A percentile compares a stretch with the other conserved stretches of the same genome.
Evolutionary conservation across 2,113 vertebrate species (phyloP).

Genomic region (Tachysurus vachellii): DNA sequence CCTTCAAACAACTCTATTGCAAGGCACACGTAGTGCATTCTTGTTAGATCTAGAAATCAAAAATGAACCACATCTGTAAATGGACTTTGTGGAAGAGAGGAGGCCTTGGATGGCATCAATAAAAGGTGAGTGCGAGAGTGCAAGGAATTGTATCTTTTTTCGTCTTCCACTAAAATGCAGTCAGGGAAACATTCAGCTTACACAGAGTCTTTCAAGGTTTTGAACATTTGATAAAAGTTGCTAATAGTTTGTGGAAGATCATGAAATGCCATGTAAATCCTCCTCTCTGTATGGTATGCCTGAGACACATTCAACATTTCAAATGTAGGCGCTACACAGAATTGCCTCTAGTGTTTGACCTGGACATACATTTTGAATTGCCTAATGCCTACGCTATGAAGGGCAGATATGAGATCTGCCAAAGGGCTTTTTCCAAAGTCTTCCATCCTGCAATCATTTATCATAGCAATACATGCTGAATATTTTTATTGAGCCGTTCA

Average conservation of each 20-base stretch:
- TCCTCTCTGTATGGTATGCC: neutral
- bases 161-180: neutral
- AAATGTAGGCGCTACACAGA: neutral
- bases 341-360: neutral
- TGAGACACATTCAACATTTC: neutral
- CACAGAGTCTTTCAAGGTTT: slow-evolving; percentile 9
- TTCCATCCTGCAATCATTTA: neutral
- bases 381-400: neutral
- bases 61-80: neutral
- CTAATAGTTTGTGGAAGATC: neutral
- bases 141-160: neutral
- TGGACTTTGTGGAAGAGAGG: neutral
- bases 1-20: neutral
- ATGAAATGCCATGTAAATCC: neutral
- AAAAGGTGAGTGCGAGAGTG: neutral
- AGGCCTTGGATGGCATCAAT: slow-evolving; percentile 20
- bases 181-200: neutral
- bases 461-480: slow-evolving; percentile 9
- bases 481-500: neutral
- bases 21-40: neutral
- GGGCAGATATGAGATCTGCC: neutral
- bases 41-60: neutral
- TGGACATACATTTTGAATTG: neutral
- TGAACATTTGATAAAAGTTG: neutral
- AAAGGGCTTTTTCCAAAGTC: neutral